A percentile compares a stretch with the other conserved stretches of the same genome.
Evolutionary conservation across 2,888 invertebrate genomes (phyloP).

Genomic region (Catonia carolina): DNA sequence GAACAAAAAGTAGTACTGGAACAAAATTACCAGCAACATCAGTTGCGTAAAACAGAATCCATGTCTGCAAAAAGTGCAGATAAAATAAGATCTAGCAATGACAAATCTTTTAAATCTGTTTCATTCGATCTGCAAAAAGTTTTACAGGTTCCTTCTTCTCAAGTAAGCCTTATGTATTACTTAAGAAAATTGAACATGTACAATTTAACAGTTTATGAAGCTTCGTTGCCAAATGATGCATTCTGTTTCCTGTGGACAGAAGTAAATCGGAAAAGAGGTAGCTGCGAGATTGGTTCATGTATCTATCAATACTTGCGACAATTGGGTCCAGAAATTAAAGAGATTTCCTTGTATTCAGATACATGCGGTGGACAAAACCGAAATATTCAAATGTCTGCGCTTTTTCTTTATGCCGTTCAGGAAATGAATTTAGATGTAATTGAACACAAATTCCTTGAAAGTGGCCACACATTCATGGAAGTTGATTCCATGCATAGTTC

Average conservation of each 20-base stretch:
- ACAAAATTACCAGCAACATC: constrained; percentile 12
- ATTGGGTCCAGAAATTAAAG: constrained; percentile 9
- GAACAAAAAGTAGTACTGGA: constrained; percentile 10
- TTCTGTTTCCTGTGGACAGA: constrained; percentile 36
- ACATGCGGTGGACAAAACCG: constrained; percentile 11
- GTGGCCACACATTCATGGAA: constrained; percentile 13
- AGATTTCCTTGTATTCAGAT: constrained; percentile 11
- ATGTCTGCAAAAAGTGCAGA: constrained; percentile 28
- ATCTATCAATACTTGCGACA: constrained; percentile 27
- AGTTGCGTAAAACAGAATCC: constrained; percentile 25
- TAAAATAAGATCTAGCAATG: constrained; percentile 29
- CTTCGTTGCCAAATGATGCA: constrained; percentile 33
- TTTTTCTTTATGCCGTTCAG: constrained; percentile 8
- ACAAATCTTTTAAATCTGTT: constrained; percentile 32
- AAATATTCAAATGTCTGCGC: constrained; percentile 6
- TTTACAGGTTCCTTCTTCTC: constrained; percentile 36
- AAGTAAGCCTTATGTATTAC: constrained; percentile 37
- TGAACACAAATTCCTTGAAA: constrained; percentile 11
- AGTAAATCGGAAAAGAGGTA: constrained; percentile 35
- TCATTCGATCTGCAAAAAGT: constrained; percentile 38
- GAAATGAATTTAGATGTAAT: constrained; percentile 1
- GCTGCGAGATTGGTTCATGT: constrained; percentile 36
- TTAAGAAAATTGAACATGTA: constrained; percentile 35
- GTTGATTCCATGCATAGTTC: constrained; percentile 1
- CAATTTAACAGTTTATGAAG: constrained; percentile 38